These are phyloP conservation scores for Epinephelus malabaricus DNA, from an alignment of 2,797 vertebrate species.

Conservation along the genomic window DNA sequence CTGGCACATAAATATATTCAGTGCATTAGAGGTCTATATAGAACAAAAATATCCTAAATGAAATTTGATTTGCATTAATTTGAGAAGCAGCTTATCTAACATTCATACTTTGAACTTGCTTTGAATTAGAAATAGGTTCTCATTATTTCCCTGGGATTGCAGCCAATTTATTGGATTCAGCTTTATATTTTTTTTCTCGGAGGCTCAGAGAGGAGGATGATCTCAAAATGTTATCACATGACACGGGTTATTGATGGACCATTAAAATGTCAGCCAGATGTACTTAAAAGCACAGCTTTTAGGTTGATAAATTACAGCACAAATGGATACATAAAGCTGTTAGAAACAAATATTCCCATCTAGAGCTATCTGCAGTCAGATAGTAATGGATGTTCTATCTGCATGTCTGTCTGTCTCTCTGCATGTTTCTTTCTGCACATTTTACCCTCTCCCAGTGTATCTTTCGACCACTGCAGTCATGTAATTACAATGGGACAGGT, in stretches of 20 bases:
- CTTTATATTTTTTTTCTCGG: slow-evolving; percentile 36
- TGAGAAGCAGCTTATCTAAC: slow-evolving; percentile 79
- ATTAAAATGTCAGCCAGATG: slow-evolving; percentile 84
- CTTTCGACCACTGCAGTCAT: slow-evolving; percentile 76
- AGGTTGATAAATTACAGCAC: slow-evolving; percentile 81
- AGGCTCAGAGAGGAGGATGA: slow-evolving; percentile 71
- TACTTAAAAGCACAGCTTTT: slow-evolving; percentile 82
- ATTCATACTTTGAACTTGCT: slow-evolving; percentile 80
- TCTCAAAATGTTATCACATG: slow-evolving; percentile 83
- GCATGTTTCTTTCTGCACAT: slow-evolving; percentile 54
- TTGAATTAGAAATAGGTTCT: slow-evolving; percentile 82
- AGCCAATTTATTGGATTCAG: slow-evolving; percentile 82
- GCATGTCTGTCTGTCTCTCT: slow-evolving; percentile 63
- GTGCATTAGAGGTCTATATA: slow-evolving; percentile 64
- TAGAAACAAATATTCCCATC: slow-evolving; percentile 82
- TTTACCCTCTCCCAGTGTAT: slow-evolving; percentile 49
- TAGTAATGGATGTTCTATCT: slow-evolving; percentile 77
- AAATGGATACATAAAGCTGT: slow-evolving; percentile 83
- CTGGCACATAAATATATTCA: slow-evolving; percentile 65
- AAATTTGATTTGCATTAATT: slow-evolving; percentile 84
- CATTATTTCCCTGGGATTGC: slow-evolving; percentile 80
- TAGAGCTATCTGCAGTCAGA: slow-evolving; percentile 70
- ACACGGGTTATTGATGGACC: slow-evolving; percentile 81
- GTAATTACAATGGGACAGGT: slow-evolving; percentile 87
- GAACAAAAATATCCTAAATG: slow-evolving; percentile 80